Percentiles rank a stretch among this genome's conserved stretches.
Conservation (phyloP, 2,888 invertebrate genomes). For the Psylliodes chrysocephalus region DNA sequence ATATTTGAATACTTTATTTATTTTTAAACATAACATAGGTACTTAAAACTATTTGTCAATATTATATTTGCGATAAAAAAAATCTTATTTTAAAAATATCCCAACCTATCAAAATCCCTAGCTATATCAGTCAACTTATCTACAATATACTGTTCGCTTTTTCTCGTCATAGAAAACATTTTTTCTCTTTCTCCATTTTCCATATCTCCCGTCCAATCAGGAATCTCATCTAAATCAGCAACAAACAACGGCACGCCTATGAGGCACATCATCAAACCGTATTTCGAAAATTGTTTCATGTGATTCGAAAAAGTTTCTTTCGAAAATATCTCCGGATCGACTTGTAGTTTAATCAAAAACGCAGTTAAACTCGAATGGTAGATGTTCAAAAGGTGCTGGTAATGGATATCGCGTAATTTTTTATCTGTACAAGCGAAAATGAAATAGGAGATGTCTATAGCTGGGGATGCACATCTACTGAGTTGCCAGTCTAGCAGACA, state of each 20-base stretch:
- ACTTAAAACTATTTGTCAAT: too few species aligned
- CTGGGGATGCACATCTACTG: conserved; percentile 31
- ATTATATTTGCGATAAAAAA: too few species aligned
- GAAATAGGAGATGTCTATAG: conserved; percentile 31
- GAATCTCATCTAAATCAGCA: conserved; percentile 28
- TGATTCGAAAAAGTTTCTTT: conserved; percentile 12
- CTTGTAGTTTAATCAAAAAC: conserved; percentile 6
- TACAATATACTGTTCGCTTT: conserved; percentile 18
- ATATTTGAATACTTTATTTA: too few species aligned
- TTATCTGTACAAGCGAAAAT: conserved; percentile 35
- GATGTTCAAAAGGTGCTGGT: conserved; percentile 16
- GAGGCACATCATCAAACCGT: conserved; percentile 34
- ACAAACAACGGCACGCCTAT: conserved; percentile 25
- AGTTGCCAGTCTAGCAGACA: conserved; percentile 34
- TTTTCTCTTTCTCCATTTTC: conserved; percentile 16
- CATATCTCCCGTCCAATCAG: conserved; percentile 31
- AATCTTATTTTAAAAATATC: conserved; percentile 26
- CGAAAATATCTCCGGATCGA: conserved; percentile 10
- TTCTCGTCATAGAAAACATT: conserved; percentile 27
- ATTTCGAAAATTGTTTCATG: conserved; percentile 27
- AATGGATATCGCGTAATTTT: conserved; percentile 22
- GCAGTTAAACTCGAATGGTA: conserved; percentile 22
- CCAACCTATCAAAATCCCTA: conserved; percentile 26
- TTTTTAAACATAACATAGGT: too few species aligned
- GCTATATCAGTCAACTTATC: conserved; percentile 22